Evolutionary conservation across 1,140 invertebrate species (phyloP).

Genomic region (Linepithema humile): DNA sequence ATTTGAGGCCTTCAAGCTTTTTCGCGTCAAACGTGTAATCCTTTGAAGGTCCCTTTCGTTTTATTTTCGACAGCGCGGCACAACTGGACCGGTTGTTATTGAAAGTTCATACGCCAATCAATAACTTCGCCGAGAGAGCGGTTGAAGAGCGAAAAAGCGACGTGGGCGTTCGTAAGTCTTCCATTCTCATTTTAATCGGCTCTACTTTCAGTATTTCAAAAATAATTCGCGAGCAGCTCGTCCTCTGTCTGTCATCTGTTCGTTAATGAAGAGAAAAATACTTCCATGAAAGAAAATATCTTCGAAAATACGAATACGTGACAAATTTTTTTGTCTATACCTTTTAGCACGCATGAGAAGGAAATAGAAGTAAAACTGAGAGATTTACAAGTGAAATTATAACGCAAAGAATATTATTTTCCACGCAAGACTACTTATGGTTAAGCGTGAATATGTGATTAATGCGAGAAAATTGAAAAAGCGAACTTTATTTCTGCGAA

Average conservation of each 20-base stretch:
- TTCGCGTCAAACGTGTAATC: constrained; percentile 41
- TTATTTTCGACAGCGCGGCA: constrained; percentile 18
- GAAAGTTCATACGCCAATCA: constrained; percentile 50
- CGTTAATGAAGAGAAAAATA: background rate
- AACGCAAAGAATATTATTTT: too few species aligned
- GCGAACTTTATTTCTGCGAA: background rate
- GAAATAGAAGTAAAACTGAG: background rate
- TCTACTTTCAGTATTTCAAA: background rate
- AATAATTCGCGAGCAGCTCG: background rate
- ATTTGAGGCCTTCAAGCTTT: constrained; percentile 23
- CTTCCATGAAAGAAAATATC: background rate
- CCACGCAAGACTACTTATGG: too few species aligned
- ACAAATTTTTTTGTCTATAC: background rate
- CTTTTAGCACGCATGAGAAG: background rate
- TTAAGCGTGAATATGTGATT: too few species aligned
- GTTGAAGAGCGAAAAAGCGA: background rate
- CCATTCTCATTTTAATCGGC: constrained; percentile 38
- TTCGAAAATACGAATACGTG: background rate
- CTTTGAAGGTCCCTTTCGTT: constrained; percentile 45
- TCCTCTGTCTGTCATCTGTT: background rate
- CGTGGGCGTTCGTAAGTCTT: background rate
- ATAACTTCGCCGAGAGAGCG: constrained; percentile 22
- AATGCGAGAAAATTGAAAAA: background rate
- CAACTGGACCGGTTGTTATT: constrained; percentile 37
- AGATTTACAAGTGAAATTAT: too few species aligned